phyloP scores from a whole-genome alignment of 2,797 vertebrate species.

The Phoxinus dragarum region DNA sequence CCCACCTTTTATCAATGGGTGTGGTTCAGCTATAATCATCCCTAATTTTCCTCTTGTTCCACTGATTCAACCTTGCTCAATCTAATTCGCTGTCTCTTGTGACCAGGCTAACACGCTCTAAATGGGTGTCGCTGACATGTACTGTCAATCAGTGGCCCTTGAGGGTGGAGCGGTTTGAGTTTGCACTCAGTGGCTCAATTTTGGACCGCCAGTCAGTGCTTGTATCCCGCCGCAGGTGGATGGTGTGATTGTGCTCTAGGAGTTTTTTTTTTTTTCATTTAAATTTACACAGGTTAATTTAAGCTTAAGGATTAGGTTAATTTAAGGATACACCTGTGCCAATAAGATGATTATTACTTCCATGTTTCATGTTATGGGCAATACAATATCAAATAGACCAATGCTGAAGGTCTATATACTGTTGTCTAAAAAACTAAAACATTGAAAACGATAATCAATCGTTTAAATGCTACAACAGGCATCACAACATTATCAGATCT shows the following conservation, averaged over 20 bases:
- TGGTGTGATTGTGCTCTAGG: background rate
- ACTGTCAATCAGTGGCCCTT: constrained; percentile 48
- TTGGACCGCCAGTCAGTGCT: constrained; percentile 22
- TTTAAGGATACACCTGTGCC: background rate
- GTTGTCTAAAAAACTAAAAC: background rate
- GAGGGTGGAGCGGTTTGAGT: constrained; percentile 43
- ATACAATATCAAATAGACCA: background rate
- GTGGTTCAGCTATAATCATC: constrained; percentile 58
- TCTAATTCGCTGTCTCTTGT: constrained; percentile 7
- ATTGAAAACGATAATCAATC: background rate
- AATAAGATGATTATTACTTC: background rate
- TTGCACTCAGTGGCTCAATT: constrained; percentile 29
- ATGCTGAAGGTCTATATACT: background rate
- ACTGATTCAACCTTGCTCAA: constrained; percentile 41
- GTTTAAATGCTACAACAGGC: background rate
- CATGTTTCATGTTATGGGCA: background rate
- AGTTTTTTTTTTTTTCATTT: background rate
- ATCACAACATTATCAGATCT: background rate
- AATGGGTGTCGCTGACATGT: constrained; percentile 54
- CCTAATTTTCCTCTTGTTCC: constrained; percentile 57
- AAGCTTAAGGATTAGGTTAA: background rate
- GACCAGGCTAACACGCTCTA: constrained; percentile 24
- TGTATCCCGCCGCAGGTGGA: constrained; percentile 31
- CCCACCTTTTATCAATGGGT: constrained; percentile 55
- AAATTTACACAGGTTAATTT: constrained; percentile 1